phyloP scores from a whole-genome alignment of 2,113 vertebrate species.

The Equus quagga region DNA sequence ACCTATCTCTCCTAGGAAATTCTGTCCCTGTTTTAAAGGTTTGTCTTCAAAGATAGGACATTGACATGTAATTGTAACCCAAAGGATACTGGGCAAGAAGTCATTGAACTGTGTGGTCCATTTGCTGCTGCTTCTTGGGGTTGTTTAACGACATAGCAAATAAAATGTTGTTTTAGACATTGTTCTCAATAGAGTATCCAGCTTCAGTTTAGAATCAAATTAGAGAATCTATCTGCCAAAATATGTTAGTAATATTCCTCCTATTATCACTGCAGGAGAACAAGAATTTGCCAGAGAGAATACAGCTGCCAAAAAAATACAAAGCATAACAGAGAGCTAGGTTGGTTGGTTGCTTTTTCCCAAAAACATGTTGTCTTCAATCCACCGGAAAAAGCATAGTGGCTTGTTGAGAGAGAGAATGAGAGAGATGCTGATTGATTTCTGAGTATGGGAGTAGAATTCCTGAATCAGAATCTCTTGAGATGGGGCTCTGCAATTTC shows the following conservation, averaged over 20 bases:
- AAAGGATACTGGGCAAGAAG: neutral
- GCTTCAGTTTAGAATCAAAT: neutral
- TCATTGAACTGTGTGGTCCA: neutral
- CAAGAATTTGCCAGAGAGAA: neutral
- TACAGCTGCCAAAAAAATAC: neutral
- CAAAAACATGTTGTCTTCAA: neutral
- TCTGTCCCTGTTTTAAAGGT: neutral
- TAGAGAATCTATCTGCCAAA: neutral
- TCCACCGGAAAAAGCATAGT: neutral
- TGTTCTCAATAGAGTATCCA: neutral
- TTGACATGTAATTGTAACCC: neutral
- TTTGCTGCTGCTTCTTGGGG: neutral
- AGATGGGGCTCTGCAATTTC: constrained; percentile 46
- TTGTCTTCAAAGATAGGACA: neutral
- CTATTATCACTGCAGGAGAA: neutral
- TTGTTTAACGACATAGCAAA: neutral
- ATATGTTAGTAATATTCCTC: neutral
- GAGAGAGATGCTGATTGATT: neutral
- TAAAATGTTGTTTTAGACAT: neutral
- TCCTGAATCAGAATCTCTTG: constrained; percentile 27
- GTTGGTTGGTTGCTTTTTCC: neutral
- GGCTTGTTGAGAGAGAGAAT: neutral
- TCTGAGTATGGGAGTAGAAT: neutral
- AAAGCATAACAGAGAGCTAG: neutral
- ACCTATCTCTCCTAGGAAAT: neutral